Evolutionary conservation across 2,888 invertebrate species (phyloP).

Genomic region (Pammene fasciana): DNA sequence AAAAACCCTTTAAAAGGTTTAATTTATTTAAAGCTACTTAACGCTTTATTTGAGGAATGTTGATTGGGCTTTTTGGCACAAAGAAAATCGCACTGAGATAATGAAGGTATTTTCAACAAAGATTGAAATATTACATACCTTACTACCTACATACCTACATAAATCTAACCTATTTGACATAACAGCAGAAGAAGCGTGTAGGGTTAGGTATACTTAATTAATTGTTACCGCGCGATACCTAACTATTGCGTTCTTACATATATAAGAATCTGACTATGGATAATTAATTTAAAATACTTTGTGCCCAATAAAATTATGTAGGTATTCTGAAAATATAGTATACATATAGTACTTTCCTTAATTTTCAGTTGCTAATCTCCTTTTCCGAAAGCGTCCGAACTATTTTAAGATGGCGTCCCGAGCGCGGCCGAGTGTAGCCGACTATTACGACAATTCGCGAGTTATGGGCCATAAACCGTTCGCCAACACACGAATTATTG

Average conservation of each 20-base stretch:
- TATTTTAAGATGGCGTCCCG: constrained; percentile 70
- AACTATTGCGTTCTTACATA: too few species aligned
- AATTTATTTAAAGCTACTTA: constrained; percentile 16
- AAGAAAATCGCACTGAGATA: constrained; percentile 10
- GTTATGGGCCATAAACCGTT: constrained; percentile 69
- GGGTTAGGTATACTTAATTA: too few species aligned
- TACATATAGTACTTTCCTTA: neutral
- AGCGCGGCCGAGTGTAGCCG: constrained; percentile 56
- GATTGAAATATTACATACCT: neutral
- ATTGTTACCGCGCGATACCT: neutral
- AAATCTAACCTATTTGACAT: neutral
- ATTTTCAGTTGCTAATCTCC: constrained; percentile 40
- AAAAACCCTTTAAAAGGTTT: constrained; percentile 9
- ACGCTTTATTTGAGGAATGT: constrained; percentile 32
- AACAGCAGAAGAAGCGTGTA: neutral
- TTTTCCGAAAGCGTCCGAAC: constrained; percentile 57
- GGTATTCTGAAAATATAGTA: neutral
- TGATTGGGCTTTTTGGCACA: constrained; percentile 32
- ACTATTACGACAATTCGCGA: constrained; percentile 67
- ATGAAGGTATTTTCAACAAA: constrained; percentile 9
- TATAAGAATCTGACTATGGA: neutral
- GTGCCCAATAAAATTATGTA: neutral
- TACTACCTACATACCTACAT: neutral
- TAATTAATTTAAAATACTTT: neutral
- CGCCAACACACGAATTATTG: constrained; percentile 59